Evolutionary conservation across 2,797 vertebrate genomes (phyloP), one percentile per base, ranked within the genome.

Genomic region (Paratrypauchen microcephalus): DNA sequence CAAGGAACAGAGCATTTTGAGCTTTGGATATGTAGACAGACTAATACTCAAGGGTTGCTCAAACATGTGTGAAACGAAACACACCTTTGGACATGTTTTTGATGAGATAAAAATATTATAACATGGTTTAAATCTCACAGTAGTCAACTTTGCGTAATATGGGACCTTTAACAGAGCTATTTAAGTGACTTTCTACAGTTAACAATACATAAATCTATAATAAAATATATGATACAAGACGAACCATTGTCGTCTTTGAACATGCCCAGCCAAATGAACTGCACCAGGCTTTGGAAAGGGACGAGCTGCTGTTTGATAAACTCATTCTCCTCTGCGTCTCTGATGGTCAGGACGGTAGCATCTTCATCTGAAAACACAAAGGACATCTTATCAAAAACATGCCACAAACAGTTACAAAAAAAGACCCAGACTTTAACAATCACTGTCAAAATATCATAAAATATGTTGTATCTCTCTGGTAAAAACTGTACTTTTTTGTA

Each of bases 201-300:
- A 9, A 45, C 15, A 61, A 18, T 54, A 21, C 32, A 5, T 11
- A 56, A 36, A 9, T 36, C 8, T 9, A 36, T 36, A 36, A 36
- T 36, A 55, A 41, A 59, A 2, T 28, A 52, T 0, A 41, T 41
- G 21, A 59, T 41, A 55, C 55, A 66, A 67, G 9, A 89, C 94
- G 83, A 91, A 98, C 96, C 93, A 0, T 52, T 84, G 3, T 71
- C 18, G 41, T 95, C 93, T 69, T 92, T 94, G 87, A 88, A 87
- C 69, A 98, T 58, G 47, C 95, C 96, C 71, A 99, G 86, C 92
- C 95, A 95, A n/a, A 97, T 92, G 91, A 94, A 98, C 0, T 86
- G 85, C 28, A 92, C 96, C 83, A 99, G 81, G 48, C 89, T 90
- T 9, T 86, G 82, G 84, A 95, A 97, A 0, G 94, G 90, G 16